Evolutionary conservation across 2,797 vertebrate genomes (phyloP).

Genomic region (Clarias platycephalus): DNA sequence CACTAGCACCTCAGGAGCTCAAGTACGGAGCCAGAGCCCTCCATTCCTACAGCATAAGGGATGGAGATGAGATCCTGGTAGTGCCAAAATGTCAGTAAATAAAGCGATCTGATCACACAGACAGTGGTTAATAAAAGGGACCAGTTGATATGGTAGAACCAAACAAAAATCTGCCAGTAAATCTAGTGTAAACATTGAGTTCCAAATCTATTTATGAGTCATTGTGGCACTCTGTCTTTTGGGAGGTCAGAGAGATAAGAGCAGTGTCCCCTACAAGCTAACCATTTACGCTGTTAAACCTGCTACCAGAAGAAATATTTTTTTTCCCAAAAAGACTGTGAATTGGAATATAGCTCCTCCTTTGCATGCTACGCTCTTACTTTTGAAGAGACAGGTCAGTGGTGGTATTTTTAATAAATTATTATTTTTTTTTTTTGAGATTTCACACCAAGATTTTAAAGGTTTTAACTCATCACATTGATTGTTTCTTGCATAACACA

Average conservation of each 20-base stretch:
- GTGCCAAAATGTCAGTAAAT: conserved; percentile 74
- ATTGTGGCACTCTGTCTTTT: not conserved
- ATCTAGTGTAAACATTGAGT: conserved; percentile 10
- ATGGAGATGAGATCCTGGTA: conserved; percentile 93
- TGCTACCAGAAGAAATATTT: not conserved
- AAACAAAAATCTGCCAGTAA: conserved; percentile 20
- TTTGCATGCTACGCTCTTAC: not conserved
- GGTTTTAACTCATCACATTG: conserved; percentile 12
- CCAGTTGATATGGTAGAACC: not conserved
- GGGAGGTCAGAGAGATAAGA: not conserved
- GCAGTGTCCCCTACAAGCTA: not conserved
- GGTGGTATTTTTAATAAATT: conserved; percentile 12
- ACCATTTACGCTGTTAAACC: not conserved
- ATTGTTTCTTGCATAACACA: not conserved
- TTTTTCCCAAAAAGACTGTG: conserved; percentile 5
- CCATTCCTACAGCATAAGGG: conserved; percentile 91
- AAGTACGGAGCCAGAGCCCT: conserved; percentile 86
- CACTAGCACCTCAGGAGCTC: conserved; percentile 89
- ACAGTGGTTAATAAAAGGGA: conserved; percentile 6
- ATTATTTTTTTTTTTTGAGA: not conserved
- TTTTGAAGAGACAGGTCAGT: not conserved
- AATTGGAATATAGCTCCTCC: conserved; percentile 6
- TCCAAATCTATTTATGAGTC: conserved; percentile 1
- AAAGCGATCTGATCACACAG: conserved; percentile 6
- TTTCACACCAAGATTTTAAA: not conserved